phyloP scores from a whole-genome alignment of 1,140 invertebrate species.

The Lanistes nyassanus region DNA sequence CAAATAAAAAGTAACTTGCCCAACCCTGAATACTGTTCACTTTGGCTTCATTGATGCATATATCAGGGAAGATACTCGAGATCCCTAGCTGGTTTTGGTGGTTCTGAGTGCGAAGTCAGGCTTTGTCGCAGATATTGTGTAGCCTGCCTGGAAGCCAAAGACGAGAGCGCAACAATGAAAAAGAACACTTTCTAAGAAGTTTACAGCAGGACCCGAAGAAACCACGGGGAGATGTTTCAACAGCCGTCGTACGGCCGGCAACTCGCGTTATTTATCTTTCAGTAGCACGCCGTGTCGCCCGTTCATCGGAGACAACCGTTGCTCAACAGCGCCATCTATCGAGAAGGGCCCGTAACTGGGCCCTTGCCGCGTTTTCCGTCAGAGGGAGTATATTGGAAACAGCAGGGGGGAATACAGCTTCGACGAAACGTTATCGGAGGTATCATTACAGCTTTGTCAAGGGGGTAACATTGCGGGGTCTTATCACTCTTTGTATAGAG shows the following conservation, averaged over 20 bases:
- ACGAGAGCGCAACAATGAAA: too few species aligned
- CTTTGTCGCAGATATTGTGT: too few species aligned
- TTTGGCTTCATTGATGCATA: too few species aligned
- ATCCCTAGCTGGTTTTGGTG: too few species aligned
- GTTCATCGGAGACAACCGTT: neutral
- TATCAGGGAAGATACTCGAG: too few species aligned
- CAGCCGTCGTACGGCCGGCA: neutral
- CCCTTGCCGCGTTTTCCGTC: neutral
- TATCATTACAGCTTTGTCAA: neutral
- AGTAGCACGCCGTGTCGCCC: neutral
- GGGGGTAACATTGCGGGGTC: neutral
- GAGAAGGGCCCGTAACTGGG: neutral
- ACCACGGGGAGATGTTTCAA: neutral
- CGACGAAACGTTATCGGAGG: constrained; percentile 2
- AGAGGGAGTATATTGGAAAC: neutral
- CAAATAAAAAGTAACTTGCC: too few species aligned
- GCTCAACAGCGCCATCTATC: constrained; percentile 11
- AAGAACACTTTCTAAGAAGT: neutral
- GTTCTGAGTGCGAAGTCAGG: too few species aligned
- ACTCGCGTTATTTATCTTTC: neutral
- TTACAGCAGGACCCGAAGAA: neutral
- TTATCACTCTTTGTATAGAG: neutral
- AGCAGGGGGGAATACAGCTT: neutral
- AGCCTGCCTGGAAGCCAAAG: neutral
- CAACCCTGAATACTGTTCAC: too few species aligned